Percentiles rank a stretch among this genome's conserved stretches.
phyloP scores from a whole-genome alignment of 2,797 vertebrate genomes.

The Darevskia nairensis region DNA sequence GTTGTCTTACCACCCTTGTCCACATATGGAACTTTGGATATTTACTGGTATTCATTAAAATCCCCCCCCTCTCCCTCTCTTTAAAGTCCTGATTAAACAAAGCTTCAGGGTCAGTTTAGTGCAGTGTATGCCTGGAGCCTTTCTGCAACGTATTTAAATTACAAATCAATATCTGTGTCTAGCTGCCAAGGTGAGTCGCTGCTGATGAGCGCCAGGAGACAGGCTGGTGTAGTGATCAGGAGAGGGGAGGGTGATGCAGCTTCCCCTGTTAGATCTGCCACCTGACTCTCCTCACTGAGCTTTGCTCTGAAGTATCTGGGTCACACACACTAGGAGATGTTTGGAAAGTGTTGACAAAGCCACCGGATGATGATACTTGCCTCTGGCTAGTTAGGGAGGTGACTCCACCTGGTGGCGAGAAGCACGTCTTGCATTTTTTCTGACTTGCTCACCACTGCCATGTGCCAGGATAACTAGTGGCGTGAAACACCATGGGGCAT shows the following conservation, averaged over 20 bases:
- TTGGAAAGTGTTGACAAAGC: constrained; percentile 8
- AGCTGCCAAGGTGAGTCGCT: fast-evolving
- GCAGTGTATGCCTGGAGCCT: not conserved
- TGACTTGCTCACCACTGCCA: not conserved
- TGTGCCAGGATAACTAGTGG: not conserved
- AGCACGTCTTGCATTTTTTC: not conserved
- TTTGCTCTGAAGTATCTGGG: not conserved
- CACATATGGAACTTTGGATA: fast-evolving
- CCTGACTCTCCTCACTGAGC: not conserved
- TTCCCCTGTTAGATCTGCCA: constrained; percentile 7
- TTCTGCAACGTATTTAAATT: constrained; percentile 54
- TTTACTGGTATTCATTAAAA: not conserved
- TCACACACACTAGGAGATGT: not conserved
- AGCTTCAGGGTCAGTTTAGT: not conserved
- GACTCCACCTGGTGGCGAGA: constrained; percentile 10
- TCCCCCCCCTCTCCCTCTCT: not conserved
- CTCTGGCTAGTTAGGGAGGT: not conserved
- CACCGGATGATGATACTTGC: not conserved
- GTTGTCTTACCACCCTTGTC: not conserved
- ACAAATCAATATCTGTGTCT: constrained; percentile 50
- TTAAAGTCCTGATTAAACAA: constrained; percentile 32
- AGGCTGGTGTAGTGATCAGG: not conserved
- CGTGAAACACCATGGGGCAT: not conserved
- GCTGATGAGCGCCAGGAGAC: not conserved
- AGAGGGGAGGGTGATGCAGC: not conserved